These are phyloP conservation scores for Poecilia picta DNA, from an alignment of 2,797 vertebrate genomes.

Conservation along the genomic window DNA sequence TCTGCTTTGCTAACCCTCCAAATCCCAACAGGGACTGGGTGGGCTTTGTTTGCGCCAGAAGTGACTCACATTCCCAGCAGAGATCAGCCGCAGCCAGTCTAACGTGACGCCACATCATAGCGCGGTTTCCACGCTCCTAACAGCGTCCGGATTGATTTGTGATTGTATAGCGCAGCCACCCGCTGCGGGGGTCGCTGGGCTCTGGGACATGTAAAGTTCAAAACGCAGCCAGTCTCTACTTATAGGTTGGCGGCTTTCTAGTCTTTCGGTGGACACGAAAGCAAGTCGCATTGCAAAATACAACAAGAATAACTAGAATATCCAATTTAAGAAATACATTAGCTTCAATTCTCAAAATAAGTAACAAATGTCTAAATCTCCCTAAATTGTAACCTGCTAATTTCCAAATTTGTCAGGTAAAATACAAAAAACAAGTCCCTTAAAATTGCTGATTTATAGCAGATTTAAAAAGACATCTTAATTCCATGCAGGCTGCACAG, in stretches of 20 bases:
- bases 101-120: neutral
- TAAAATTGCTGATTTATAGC: neutral
- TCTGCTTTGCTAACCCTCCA: neutral
- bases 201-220: constrained; percentile 10
- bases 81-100: neutral
- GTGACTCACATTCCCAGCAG: constrained; percentile 1
- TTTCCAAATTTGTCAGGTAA: neutral
- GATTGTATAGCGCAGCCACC: neutral
- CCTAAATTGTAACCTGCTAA: neutral
- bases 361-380: neutral
- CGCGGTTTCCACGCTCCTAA: neutral
- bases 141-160: constrained; percentile 2
- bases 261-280: neutral
- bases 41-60: neutral
- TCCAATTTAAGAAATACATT: no score
- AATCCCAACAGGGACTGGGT: neutral
- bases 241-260: neutral
- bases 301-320: neutral
- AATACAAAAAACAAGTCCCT: neutral
- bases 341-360: neutral
- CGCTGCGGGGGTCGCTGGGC: neutral
- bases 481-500: no score
- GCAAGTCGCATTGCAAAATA: neutral
- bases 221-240: constrained; percentile 7
- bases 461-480: neutral